Evolutionary conservation across 92 coral and sea anemone species (phyloP).

Genomic region (Isaurus tuberculatus): DNA sequence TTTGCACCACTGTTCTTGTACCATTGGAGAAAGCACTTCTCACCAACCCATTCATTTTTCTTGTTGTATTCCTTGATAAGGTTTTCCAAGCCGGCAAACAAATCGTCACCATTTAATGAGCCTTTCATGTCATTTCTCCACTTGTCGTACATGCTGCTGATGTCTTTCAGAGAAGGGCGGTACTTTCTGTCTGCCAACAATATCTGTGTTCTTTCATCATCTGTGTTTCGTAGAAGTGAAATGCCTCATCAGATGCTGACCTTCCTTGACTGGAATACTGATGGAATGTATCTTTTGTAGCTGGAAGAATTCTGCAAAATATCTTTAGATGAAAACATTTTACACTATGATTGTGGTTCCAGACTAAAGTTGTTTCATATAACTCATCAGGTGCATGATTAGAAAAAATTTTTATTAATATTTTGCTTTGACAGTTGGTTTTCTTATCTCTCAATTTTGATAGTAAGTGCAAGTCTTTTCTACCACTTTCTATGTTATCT

Average conservation of each 20-base stretch:
- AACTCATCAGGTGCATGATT: constrained; percentile 39
- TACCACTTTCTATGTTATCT: constrained; percentile 17
- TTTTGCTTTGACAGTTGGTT: constrained; percentile 55
- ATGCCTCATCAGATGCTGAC: constrained; percentile 2
- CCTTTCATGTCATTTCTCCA: background rate
- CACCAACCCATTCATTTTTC: constrained; percentile 46
- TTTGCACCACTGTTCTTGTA: background rate
- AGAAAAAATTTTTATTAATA: constrained; percentile 51
- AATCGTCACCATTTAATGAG: constrained; percentile 52
- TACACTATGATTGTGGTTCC: constrained; percentile 64
- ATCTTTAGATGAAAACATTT: constrained; percentile 46
- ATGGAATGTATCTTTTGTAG: background rate
- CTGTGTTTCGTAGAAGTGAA: background rate
- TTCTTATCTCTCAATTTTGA: constrained; percentile 56
- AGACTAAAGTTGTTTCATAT: constrained; percentile 54
- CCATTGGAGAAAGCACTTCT: constrained; percentile 56
- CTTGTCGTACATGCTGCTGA: background rate
- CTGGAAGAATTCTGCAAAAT: background rate
- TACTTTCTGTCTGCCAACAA: background rate
- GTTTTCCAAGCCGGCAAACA: constrained; percentile 59
- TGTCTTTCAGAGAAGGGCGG: background rate
- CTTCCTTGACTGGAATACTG: background rate
- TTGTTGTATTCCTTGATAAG: constrained; percentile 53
- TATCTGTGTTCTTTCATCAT: background rate
- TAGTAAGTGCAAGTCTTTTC: constrained; percentile 54